Evolutionary conservation across 53 echinoderm and acorn worm species (phyloP).

Genomic region (Stichopus horrens): DNA sequence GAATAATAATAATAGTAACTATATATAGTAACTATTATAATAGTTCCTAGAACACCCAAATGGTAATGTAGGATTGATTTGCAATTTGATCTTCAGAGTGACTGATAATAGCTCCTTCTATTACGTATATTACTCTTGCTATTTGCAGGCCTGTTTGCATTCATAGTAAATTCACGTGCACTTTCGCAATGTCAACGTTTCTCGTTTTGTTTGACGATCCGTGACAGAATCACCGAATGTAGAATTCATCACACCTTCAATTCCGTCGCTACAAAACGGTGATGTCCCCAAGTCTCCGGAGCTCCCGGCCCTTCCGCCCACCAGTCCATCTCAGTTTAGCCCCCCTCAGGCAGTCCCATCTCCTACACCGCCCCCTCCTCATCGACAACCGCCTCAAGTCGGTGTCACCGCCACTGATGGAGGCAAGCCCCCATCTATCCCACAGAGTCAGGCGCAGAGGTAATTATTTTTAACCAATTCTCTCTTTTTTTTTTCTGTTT

Average conservation of each 20-base stretch:
- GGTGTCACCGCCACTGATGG: conserved; percentile 35
- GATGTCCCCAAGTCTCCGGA: neutral
- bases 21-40: too few species aligned
- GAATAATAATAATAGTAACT: too few species aligned
- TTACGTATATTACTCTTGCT: too few species aligned
- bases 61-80: too few species aligned
- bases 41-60: too few species aligned
- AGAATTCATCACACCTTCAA: conserved; percentile 8
- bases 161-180: too few species aligned
- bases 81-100: too few species aligned
- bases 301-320: conserved; percentile 23
- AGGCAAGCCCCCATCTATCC: conserved; percentile 17
- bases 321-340: conserved; percentile 45
- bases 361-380: conserved; percentile 21
- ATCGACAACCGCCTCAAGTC: neutral
- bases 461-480: neutral
- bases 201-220: too few species aligned
- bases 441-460: conserved; percentile 23
- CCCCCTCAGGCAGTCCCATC: neutral
- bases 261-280: conserved; percentile 21
- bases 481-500: neutral
- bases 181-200: too few species aligned
- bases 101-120: too few species aligned
- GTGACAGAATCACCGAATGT: neutral
- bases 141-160: too few species aligned